Conservation (phyloP, 2,113 vertebrate genomes). For the Muntiacus muntjak region DNA sequence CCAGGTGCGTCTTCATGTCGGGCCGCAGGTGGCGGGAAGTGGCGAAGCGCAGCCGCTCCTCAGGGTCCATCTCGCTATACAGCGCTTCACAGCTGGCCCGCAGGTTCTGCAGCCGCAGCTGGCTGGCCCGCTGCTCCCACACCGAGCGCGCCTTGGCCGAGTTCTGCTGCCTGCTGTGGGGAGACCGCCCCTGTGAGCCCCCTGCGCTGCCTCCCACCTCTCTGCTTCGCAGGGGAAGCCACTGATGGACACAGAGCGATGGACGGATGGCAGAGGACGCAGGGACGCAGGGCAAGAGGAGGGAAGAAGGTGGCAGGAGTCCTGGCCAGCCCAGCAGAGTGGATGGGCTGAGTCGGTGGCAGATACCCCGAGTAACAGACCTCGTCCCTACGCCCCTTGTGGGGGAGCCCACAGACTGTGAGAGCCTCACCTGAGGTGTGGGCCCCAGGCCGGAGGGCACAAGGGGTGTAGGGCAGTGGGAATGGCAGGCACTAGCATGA, state of each 20-base stretch:
- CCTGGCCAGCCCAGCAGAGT: not conserved
- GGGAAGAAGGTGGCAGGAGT: not conserved
- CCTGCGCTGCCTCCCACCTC: not conserved
- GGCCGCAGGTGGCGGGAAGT: slow-evolving; percentile 88
- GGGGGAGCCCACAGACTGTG: too few relatives aligned
- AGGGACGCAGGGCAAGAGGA: slow-evolving; percentile 28
- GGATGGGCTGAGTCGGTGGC: not conserved
- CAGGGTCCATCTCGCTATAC: slow-evolving; percentile 92
- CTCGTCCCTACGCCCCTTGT: not conserved
- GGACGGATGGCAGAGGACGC: slow-evolving; percentile 23
- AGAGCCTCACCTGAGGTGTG: too few relatives aligned
- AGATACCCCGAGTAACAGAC: accelerated
- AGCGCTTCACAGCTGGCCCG: slow-evolving; percentile 91
- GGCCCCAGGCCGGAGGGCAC: not conserved
- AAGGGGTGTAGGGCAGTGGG: not conserved
- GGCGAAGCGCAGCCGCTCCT: slow-evolving; percentile 86
- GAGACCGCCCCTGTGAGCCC: slow-evolving; percentile 22
- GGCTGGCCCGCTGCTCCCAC: slow-evolving; percentile 95
- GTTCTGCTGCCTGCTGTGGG: slow-evolving; percentile 91
- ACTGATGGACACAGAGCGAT: slow-evolving; percentile 48
- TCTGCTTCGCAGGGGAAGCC: not conserved
- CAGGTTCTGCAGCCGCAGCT: slow-evolving; percentile 93
- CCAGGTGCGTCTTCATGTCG: slow-evolving; percentile 94
- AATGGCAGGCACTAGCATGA: not conserved
- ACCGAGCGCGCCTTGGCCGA: slow-evolving; percentile 92